Conservation (phyloP, 2,797 vertebrate genomes). For the Capromys pilorides region DNA sequence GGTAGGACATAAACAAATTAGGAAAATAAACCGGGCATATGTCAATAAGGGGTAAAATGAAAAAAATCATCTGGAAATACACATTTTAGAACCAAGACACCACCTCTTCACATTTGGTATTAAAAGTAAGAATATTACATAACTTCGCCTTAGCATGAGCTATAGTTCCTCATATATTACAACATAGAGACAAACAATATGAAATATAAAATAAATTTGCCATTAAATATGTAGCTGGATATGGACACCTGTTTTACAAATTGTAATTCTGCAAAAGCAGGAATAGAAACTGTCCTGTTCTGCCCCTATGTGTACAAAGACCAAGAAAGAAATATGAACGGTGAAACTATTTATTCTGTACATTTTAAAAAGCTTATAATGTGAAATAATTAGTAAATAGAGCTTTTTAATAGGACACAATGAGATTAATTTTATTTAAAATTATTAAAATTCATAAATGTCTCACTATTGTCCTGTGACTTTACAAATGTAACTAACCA, state of each 20-base stretch:
- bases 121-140: slow-evolving; percentile 35
- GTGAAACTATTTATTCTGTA: background rate
- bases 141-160: background rate
- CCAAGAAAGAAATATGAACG: background rate
- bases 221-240: background rate
- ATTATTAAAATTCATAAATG: slow-evolving; percentile 39
- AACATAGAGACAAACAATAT: background rate
- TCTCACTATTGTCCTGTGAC: background rate
- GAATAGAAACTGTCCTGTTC: background rate
- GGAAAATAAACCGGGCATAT: slow-evolving; percentile 6
- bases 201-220: background rate
- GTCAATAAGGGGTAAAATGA: slow-evolving; percentile 18
- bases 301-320: background rate
- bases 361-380: background rate
- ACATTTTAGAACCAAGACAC: background rate
- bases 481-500: background rate
- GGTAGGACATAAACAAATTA: background rate
- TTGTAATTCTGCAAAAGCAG: background rate
- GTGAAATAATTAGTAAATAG: background rate
- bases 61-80: background rate
- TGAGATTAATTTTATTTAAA: slow-evolving; percentile 33
- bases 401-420: background rate
- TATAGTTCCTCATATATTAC: background rate
- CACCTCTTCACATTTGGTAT: background rate
- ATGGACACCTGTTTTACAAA: background rate